Evolutionary conservation across 2,113 vertebrate genomes (phyloP).

Genomic region (Tonatia bakeri): DNA sequence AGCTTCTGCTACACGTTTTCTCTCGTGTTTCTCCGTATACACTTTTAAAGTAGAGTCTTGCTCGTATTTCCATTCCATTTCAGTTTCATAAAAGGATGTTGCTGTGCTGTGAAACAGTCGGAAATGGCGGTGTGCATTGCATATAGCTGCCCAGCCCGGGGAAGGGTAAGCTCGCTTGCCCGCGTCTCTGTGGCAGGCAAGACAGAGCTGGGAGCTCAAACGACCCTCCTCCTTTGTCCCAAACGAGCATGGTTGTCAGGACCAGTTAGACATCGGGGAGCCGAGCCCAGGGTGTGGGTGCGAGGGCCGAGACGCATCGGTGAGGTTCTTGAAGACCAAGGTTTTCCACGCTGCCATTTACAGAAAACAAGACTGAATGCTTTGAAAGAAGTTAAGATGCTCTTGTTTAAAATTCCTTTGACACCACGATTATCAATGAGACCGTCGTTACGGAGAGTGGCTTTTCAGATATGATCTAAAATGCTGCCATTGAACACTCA

Average conservation of each 20-base stretch:
- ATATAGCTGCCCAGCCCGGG: neutral
- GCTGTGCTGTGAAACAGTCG: neutral
- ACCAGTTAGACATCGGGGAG: neutral
- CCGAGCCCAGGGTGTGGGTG: neutral
- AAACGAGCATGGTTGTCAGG: neutral
- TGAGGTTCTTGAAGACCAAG: neutral
- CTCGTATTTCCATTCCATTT: neutral
- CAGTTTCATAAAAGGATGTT: neutral
- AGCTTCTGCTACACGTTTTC: neutral
- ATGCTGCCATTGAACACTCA: neutral
- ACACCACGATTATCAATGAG: neutral
- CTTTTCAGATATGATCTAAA: neutral
- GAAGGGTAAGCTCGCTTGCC: neutral
- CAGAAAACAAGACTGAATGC: neutral
- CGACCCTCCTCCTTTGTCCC: neutral
- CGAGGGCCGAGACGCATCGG: neutral
- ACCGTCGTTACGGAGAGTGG: neutral
- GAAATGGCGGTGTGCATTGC: neutral
- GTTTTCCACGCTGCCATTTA: neutral
- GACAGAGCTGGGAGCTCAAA: neutral
- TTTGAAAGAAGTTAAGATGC: neutral
- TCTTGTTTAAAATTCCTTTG: neutral
- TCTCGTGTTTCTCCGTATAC: fast-evolving
- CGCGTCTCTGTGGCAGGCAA: neutral
- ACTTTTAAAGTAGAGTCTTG: neutral